Evolutionary conservation across 2,113 vertebrate species (phyloP).

Genomic region (Mellivora capensis): DNA sequence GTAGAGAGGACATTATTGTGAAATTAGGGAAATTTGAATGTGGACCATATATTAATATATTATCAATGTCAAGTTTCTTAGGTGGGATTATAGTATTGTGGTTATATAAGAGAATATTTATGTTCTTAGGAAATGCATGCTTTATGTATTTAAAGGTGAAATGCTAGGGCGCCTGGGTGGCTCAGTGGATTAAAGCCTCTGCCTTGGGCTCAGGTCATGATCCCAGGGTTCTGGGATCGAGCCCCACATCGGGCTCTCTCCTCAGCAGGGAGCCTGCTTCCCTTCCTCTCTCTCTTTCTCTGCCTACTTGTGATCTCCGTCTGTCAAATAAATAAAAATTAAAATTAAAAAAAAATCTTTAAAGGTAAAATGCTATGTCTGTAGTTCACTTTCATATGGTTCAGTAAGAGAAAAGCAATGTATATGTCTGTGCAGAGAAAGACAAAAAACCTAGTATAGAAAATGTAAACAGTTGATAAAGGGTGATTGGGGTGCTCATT

Average conservation of each 20-base stretch:
- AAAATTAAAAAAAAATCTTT: background rate
- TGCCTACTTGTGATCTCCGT: too few species aligned
- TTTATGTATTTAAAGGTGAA: background rate
- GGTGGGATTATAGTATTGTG: background rate
- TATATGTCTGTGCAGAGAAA: background rate
- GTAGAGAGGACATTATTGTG: background rate
- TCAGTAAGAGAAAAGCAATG: background rate
- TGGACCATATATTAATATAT: background rate
- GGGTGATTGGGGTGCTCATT: background rate
- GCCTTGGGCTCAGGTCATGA: too few species aligned
- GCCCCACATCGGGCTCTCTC: too few species aligned
- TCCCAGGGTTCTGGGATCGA: too few species aligned
- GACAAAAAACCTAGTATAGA: background rate
- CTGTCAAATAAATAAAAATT: too few species aligned
- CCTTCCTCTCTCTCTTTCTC: too few species aligned
- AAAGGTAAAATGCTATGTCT: background rate
- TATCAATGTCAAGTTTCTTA: background rate
- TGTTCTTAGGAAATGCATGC: background rate
- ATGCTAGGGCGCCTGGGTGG: background rate
- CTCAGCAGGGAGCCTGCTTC: too few species aligned
- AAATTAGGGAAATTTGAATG: background rate
- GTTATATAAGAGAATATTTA: background rate
- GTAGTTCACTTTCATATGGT: background rate
- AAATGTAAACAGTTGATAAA: background rate
- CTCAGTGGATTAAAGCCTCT: too few species aligned